Evolutionary conservation across 2,888 invertebrate species (phyloP).

Genomic region (Agriopis leucophaearia): DNA sequence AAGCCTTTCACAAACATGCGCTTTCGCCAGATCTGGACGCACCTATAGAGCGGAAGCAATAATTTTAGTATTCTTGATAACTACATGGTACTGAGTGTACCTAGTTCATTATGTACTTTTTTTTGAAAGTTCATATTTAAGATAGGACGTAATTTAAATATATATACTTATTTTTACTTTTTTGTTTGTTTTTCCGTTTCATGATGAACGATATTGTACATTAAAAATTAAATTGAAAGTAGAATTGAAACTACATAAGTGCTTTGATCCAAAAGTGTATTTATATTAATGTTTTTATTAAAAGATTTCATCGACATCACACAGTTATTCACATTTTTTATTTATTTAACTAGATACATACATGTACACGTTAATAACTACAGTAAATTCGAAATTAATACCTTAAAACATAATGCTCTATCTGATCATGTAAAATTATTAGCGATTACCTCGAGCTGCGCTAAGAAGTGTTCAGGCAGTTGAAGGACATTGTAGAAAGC

Average conservation of each 20-base stretch:
- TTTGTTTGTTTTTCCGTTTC: background rate
- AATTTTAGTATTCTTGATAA: background rate
- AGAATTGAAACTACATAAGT: constrained; percentile 53
- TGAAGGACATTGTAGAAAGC: too few species aligned
- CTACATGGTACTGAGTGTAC: background rate
- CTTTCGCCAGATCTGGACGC: too few species aligned
- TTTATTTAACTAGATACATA: constrained; percentile 51
- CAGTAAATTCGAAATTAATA: constrained; percentile 82
- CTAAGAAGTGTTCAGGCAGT: too few species aligned
- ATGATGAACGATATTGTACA: background rate
- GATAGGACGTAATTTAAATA: background rate
- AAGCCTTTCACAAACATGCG: too few species aligned
- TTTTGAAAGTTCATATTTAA: background rate
- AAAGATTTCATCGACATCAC: constrained; percentile 81
- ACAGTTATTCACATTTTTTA: constrained; percentile 79
- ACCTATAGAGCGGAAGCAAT: background rate
- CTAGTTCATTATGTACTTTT: background rate
- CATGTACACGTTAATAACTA: constrained; percentile 72
- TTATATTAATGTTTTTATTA: constrained; percentile 75
- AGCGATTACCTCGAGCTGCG: too few species aligned
- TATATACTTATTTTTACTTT: background rate
- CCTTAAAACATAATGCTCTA: constrained; percentile 41
- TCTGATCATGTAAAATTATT: background rate
- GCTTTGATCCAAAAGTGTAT: constrained; percentile 82
- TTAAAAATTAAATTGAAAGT: background rate